Base-by-base conservation (phyloP, 2,888 invertebrate genomes). In the Drosophila mimica region DNA sequence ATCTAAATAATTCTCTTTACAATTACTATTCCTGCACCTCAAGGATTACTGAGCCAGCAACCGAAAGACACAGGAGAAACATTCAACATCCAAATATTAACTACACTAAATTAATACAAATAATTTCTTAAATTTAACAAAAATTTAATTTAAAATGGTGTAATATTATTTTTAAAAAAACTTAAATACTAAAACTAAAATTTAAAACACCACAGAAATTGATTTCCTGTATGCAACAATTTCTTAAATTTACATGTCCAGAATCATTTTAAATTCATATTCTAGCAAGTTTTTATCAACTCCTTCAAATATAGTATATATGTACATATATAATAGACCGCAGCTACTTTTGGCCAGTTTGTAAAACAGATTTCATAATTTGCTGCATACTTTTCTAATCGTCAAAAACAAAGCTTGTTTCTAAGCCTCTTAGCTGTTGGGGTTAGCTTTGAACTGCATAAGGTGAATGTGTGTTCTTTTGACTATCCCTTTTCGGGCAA, bases 401-500 rank as follows among this genome's bases (percentile, higher is more conserved):
- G 40, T 30, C 30, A 49, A 11, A 49, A 63, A 31, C 51, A 34
- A 67, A 67, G 43, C 58, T 43, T 5, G 4, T 43, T 8, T 57
- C 52, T 78, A 74, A 78, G 68, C 74, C n/a, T n/a, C 36, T 74
- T 79, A 61, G 57, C 25, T 17, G 46, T 40, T 51, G 38, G 53
- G 62, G 48, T 51, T 58, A 49, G 49, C 30, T 56, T 46, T 46
- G 31, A 48, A 13, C 49, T 51, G 43, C 33, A 58, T 36, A 20
- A 31, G 11, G 28, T 33, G 36, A 34, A 30, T 31, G 49, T n/a
- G 20, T 46, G 43, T 11, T 33, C 33, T 28, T 5, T 28, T 15
- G 28, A 51, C 30, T 20, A 7, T 33, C 9, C 61, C 53, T 70
- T 73, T 66, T 57, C 4, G 4, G 43, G 33, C 40, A 38, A 52